These are phyloP conservation scores for Ostrea edulis DNA, from an alignment of 1,140 invertebrate species.

Conservation along the genomic window DNA sequence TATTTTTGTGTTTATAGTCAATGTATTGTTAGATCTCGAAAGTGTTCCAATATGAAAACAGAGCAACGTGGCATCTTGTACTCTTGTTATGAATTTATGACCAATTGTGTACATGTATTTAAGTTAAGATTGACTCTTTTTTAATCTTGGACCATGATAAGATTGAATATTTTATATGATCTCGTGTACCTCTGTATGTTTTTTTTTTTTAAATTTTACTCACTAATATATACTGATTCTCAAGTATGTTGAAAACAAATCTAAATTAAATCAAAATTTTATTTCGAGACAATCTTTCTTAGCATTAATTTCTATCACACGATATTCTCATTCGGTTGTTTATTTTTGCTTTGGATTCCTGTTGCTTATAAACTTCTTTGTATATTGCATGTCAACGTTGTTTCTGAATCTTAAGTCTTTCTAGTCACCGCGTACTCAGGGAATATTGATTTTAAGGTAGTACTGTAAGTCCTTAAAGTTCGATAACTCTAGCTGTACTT, in stretches of 20 bases:
- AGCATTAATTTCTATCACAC: too few relatives aligned
- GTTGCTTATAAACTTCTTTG: not conserved
- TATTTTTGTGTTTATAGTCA: not conserved
- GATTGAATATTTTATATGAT: not conserved
- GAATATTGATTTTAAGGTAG: slow-evolving; percentile 7
- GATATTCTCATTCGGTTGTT: too few relatives aligned
- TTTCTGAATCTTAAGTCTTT: not conserved
- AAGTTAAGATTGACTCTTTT: not conserved
- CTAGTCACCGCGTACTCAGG: not conserved
- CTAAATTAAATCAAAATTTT: not conserved
- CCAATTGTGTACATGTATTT: not conserved
- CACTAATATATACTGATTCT: not conserved
- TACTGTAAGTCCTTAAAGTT: not conserved
- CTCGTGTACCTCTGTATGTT: not conserved
- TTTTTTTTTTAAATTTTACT: not conserved
- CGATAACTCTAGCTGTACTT: not conserved
- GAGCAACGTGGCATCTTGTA: not conserved
- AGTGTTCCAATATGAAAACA: not conserved
- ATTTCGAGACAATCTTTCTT: not conserved
- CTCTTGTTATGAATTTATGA: not conserved
- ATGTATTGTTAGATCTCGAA: not conserved
- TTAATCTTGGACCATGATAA: not conserved
- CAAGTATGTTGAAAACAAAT: not conserved
- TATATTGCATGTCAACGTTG: not conserved
- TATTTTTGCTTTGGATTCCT: not conserved